Base-by-base conservation (phyloP, 2,797 vertebrate species). In the Ataeniobius toweri region DNA sequence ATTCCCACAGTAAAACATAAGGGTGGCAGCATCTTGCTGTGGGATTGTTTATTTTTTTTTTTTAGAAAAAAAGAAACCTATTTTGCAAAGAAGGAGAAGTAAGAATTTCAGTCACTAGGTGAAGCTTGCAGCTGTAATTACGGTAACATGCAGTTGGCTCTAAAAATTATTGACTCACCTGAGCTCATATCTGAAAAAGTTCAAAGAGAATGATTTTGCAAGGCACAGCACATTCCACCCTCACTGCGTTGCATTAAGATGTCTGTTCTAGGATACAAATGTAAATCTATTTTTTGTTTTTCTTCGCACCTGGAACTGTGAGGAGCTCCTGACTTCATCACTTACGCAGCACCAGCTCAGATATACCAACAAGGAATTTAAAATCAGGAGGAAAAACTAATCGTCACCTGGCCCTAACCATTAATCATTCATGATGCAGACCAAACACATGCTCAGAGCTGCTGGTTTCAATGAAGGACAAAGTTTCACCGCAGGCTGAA, bases 351-450 rank as follows among this genome's bases (percentile, higher is more conserved):
- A 20, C 41, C 68, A 75, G 83, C 71, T 88, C 74, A 81, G 36
- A 76, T 68, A 74, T 46, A 86, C 59, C 71, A 78, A 80, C 76
- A 81, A 78, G 86, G 84, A 89, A 89, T 89, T 88, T 86, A 75
- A 86, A 90, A 89, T 85, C 79, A 90, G 82, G 55, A 82, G 80
- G 82, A 75, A 87, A 93, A 92, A 85, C 81, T 81, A 91, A 86
- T 75, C 50, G 39, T 79, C 83, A 82, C 74, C 80, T 71, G 63
- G 67, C 68, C 83, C 59, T 87, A 78, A 80, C 59, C 77, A 90
- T 94, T 31, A 92, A 92, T 92, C 84, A 92, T 87, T 92, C 74
- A 92, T 89, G 80, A 36, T 5, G 3, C n/a, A n/a, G 75, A 84
- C 77, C 0, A 68, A 72, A 85, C 73, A 81, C 68, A 56, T 75